Conservation (phyloP, 1,140 invertebrate species). For the Anthonomus grandis region DNA sequence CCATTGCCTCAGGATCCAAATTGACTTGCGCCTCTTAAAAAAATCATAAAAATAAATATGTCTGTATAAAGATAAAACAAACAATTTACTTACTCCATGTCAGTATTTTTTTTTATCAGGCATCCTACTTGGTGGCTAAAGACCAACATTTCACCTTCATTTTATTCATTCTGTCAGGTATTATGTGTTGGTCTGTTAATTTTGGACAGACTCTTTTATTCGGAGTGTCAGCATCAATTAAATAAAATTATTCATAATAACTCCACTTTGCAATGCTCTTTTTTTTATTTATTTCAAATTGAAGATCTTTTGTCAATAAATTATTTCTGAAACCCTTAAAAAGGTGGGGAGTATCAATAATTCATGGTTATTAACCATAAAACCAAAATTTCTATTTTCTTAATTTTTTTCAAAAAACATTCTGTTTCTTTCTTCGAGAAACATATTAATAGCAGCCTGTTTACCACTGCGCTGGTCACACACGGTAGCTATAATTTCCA, state of each 20-base stretch:
- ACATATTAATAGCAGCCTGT: conserved; percentile 36
- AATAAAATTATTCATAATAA: no score
- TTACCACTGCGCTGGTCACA: conserved; percentile 39
- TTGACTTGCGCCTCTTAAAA: no score
- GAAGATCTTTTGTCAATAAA: conserved; percentile 34
- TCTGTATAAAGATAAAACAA: background rate
- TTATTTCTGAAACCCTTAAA: conserved; percentile 44
- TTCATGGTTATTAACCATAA: conserved; percentile 34
- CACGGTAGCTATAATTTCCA: conserved; percentile 38
- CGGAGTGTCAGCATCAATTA: no score
- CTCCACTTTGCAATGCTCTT: no score
- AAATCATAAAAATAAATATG: no score
- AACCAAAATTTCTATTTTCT: conserved; percentile 26
- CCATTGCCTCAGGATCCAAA: conserved; percentile 24
- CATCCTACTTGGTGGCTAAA: background rate
- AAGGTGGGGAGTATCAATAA: conserved; percentile 42
- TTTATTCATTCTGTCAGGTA: background rate
- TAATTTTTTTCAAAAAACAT: conserved; percentile 11
- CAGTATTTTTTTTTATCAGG: conserved; percentile 29
- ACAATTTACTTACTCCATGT: conserved; percentile 20
- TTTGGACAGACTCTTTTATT: background rate
- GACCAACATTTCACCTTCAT: background rate
- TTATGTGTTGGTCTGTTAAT: no score
- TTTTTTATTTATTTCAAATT: no score
- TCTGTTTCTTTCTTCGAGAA: conserved; percentile 12